phyloP scores from a whole-genome alignment of 2,888 invertebrate species.

The Platerodrilus igneus region DNA sequence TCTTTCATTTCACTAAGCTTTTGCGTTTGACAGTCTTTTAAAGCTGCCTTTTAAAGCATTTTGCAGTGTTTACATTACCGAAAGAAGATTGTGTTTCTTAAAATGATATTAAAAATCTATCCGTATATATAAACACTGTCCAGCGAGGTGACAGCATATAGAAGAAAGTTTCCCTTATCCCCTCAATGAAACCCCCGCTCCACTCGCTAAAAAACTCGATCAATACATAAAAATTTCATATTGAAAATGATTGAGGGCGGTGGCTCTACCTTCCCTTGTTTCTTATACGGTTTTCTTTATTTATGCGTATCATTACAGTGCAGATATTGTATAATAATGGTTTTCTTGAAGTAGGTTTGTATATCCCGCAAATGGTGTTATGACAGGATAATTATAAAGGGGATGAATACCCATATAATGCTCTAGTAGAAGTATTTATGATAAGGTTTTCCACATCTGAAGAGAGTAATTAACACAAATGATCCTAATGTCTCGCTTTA shows the following conservation, averaged over 20 bases:
- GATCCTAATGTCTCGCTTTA: no score
- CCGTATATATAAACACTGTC: constrained; percentile 43
- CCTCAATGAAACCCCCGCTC: constrained; percentile 41
- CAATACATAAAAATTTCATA: constrained; percentile 53
- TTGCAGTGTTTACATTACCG: neutral
- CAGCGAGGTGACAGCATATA: constrained; percentile 42
- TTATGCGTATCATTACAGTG: no score
- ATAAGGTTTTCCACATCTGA: no score
- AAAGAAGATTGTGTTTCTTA: constrained; percentile 22
- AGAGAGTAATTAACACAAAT: no score
- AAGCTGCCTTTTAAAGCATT: constrained; percentile 1
- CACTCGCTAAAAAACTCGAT: constrained; percentile 47
- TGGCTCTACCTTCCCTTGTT: constrained; percentile 33
- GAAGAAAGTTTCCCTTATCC: constrained; percentile 26
- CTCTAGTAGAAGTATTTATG: no score
- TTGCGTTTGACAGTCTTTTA: constrained; percentile 13
- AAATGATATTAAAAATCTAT: constrained; percentile 44
- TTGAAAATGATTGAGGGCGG: constrained; percentile 51
- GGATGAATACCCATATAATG: no score
- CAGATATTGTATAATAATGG: no score
- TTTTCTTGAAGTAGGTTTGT: no score
- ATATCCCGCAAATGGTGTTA: no score
- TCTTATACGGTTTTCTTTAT: constrained; percentile 22
- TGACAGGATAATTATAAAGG: no score
- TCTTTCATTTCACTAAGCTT: constrained; percentile 5